Percentiles rank a stretch among this genome's conserved stretches.
Evolutionary conservation across 2,888 invertebrate genomes (phyloP).

Genomic region (Caenorhabditis doughertyi): DNA sequence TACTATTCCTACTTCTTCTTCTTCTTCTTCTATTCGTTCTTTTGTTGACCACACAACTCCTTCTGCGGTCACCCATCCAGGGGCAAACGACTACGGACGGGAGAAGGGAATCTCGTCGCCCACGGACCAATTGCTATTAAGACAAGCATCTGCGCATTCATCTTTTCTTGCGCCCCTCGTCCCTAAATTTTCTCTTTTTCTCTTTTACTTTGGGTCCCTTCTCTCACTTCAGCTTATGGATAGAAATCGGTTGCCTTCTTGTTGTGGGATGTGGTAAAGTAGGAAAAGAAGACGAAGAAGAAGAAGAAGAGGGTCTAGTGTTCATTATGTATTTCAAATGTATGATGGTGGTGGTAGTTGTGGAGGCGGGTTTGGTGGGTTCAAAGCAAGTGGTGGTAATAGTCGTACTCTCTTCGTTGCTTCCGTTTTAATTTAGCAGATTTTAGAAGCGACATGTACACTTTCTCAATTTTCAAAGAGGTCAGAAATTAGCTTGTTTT

Average conservation of each 20-base stretch:
- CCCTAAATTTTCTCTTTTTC: conserved; percentile 17
- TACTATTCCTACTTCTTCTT: conserved; percentile 22
- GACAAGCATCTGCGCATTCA: conserved; percentile 64
- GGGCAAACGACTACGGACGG: conserved; percentile 25
- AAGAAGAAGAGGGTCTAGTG: conserved; percentile 11
- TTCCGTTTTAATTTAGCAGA: conserved; percentile 10
- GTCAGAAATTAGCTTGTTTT: background rate
- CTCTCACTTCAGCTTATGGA: conserved; percentile 61
- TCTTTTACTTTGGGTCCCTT: background rate
- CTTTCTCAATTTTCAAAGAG: background rate
- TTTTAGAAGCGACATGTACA: background rate
- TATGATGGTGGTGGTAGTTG: conserved; percentile 10
- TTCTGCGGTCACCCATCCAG: conserved; percentile 37
- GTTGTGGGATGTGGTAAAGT: conserved; percentile 18
- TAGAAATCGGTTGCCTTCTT: conserved; percentile 45
- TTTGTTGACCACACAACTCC: conserved; percentile 44
- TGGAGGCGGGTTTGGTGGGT: background rate
- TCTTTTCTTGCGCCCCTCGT: conserved; percentile 39
- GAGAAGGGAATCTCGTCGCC: conserved; percentile 53
- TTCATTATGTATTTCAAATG: conserved; percentile 58
- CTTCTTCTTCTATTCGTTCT: conserved; percentile 11
- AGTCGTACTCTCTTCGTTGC: background rate
- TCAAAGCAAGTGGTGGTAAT: background rate
- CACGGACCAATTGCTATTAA: conserved; percentile 65
- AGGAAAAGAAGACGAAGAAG: too few species aligned